Evolutionary conservation across 2,888 invertebrate genomes (phyloP).

Genomic region (Cyrtodaria siliqua): DNA sequence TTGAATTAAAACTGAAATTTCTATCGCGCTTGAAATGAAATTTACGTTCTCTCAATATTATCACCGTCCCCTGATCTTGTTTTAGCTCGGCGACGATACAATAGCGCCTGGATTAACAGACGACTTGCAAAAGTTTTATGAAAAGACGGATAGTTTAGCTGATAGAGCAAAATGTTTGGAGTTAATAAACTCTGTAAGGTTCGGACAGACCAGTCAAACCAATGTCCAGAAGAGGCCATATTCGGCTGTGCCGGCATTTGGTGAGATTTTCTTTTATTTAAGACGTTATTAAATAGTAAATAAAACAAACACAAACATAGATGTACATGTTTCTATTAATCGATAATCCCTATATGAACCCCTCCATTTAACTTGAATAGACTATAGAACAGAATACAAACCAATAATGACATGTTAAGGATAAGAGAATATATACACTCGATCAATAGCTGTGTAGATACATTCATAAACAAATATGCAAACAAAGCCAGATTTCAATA

Average conservation of each 20-base stretch:
- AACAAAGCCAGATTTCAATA: too few species aligned
- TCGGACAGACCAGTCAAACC: conserved; percentile 57
- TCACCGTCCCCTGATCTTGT: neutral
- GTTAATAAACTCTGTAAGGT: conserved; percentile 75
- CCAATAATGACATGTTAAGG: too few species aligned
- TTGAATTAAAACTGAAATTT: neutral
- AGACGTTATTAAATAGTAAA: too few species aligned
- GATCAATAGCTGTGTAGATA: too few species aligned
- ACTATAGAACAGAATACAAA: too few species aligned
- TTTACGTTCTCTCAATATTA: conserved; percentile 1
- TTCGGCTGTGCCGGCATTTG: conserved; percentile 75
- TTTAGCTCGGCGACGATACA: conserved; percentile 79
- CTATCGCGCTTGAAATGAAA: neutral
- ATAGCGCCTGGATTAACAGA: conserved; percentile 75
- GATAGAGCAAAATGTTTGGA: conserved; percentile 81
- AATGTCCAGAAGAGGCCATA: conserved; percentile 66
- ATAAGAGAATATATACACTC: too few species aligned
- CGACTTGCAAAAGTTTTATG: conserved; percentile 79
- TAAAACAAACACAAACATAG: too few species aligned
- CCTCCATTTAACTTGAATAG: too few species aligned
- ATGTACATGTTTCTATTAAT: too few species aligned
- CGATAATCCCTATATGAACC: too few species aligned
- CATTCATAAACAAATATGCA: too few species aligned
- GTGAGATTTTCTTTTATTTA: conserved; percentile 58
- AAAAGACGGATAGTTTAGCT: conserved; percentile 71